Conservation (phyloP, 2,888 invertebrate species). For the Unio delphinus region DNA sequence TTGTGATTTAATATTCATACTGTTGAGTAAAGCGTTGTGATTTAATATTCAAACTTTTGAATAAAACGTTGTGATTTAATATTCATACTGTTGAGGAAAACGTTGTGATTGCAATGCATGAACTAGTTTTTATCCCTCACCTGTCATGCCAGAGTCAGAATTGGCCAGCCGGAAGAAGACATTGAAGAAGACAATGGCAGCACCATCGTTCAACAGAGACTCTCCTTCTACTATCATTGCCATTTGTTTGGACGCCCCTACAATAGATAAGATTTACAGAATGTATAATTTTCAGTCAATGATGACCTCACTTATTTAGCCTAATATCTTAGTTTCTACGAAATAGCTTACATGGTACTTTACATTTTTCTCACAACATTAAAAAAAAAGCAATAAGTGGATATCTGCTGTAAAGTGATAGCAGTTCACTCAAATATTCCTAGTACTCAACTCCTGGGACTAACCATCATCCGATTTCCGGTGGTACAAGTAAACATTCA, state of each 20-base stretch:
- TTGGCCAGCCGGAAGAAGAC: constrained; percentile 59
- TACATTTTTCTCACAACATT: neutral
- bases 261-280: too few relatives aligned
- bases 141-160: constrained; percentile 34
- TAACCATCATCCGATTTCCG: too few relatives aligned
- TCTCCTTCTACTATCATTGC: constrained; percentile 73
- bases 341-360: too few relatives aligned
- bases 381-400: neutral
- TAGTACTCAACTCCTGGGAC: too few relatives aligned
- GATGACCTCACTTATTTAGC: too few relatives aligned
- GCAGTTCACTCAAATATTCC: too few relatives aligned
- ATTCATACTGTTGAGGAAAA: neutral
- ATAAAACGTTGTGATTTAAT: neutral
- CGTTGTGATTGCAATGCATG: neutral
- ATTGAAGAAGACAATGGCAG: constrained; percentile 72
- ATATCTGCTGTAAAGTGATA: too few relatives aligned
- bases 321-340: too few relatives aligned
- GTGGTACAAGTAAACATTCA: too few relatives aligned
- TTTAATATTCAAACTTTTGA: neutral
- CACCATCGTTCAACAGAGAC: constrained; percentile 73
- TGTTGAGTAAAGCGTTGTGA: neutral
- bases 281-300: too few relatives aligned
- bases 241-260: constrained; percentile 68
- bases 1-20: neutral
- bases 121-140: constrained; percentile 14